Percentiles rank a stretch among this genome's conserved stretches.
Evolutionary conservation across 2,888 invertebrate genomes (phyloP).

Genomic region (Loripinus fragilis): DNA sequence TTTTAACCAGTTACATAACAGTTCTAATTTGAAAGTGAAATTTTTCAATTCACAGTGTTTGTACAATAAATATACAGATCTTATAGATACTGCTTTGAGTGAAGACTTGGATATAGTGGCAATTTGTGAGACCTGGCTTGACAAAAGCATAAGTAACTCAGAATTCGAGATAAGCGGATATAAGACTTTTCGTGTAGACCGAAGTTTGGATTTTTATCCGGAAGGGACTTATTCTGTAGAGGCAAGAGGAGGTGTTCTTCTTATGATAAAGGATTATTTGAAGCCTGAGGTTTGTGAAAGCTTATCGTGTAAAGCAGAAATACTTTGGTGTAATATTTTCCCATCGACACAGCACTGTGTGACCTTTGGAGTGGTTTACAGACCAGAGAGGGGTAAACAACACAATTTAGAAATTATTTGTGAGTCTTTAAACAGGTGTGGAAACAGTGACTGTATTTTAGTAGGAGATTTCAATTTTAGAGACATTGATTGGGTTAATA

Average conservation of each 20-base stretch:
- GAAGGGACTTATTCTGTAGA: slow-evolving; percentile 4
- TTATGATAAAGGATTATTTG: slow-evolving; percentile 5
- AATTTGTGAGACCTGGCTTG: too few species aligned
- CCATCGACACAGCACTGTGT: neutral
- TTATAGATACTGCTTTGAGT: neutral
- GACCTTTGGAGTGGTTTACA: too few species aligned
- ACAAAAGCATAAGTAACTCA: neutral
- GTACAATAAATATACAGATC: slow-evolving; percentile 10
- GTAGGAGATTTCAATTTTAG: too few species aligned
- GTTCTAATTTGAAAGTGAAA: too few species aligned
- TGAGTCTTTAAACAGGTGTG: too few species aligned
- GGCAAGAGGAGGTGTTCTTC: neutral
- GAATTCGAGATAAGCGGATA: slow-evolving; percentile 3
- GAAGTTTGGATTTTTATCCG: slow-evolving; percentile 2
- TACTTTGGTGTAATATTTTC: neutral
- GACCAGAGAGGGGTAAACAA: too few species aligned
- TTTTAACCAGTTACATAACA: too few species aligned
- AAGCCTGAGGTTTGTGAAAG: neutral
- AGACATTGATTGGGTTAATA: too few species aligned
- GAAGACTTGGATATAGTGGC: slow-evolving; percentile 13
- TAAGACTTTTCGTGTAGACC: neutral
- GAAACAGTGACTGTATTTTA: too few species aligned
- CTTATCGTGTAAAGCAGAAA: neutral
- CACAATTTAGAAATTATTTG: too few species aligned
- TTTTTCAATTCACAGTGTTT: too few species aligned